These are phyloP conservation scores for Ips nitidus DNA, from an alignment of 1,140 invertebrate species.

Conservation along the genomic window DNA sequence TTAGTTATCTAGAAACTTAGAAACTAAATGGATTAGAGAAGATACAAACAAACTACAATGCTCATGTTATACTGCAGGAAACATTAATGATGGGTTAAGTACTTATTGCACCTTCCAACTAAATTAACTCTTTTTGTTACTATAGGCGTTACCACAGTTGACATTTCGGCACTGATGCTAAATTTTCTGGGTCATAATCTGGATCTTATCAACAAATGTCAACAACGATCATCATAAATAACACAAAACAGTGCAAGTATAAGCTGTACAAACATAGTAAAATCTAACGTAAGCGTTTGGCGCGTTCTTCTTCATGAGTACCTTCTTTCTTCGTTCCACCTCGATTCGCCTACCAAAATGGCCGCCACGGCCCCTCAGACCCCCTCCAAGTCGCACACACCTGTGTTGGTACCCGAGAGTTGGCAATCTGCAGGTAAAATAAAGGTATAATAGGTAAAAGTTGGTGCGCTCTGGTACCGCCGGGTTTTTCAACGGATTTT, in stretches of 20 bases:
- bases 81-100: no score
- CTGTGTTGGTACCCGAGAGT: conserved; percentile 15
- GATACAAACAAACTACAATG: no score
- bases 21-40: no score
- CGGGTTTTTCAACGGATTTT: background rate
- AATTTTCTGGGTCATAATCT: no score
- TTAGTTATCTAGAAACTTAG: no score
- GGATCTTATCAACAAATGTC: no score
- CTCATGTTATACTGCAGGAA: no score
- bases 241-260: background rate
- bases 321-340: conserved; percentile 18
- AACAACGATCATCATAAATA: background rate
- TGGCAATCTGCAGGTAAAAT: conserved; percentile 25
- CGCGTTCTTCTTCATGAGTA: background rate
- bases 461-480: conserved; percentile 10
- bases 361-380: conserved; percentile 21
- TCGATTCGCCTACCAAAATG: conserved; percentile 30
- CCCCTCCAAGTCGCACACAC: conserved; percentile 28
- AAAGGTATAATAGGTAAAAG: conserved; percentile 30
- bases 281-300: background rate
- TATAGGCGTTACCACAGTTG: no score
- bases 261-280: background rate
- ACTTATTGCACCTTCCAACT: no score
- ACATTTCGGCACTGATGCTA: no score
- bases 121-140: no score